phyloP scores from a whole-genome alignment of 2,888 invertebrate genomes.

The Chrysotoxum bicinctum region DNA sequence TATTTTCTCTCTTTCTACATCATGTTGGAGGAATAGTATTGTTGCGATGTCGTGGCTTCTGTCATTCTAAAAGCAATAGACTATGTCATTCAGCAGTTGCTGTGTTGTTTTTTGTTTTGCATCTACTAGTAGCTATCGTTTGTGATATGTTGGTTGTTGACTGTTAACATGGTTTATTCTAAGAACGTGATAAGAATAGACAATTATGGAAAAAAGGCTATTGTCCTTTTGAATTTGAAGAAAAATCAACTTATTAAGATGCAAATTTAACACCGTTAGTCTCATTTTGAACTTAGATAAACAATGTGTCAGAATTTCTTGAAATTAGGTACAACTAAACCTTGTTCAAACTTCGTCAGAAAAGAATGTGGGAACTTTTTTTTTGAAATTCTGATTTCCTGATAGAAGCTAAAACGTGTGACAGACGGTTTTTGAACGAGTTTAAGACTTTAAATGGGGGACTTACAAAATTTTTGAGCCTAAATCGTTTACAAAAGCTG shows the following conservation, averaged over 20 bases:
- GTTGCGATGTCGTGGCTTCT: slow-evolving; percentile 40
- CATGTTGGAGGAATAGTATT: slow-evolving; percentile 5
- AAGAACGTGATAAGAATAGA: slow-evolving; percentile 29
- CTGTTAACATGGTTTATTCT: slow-evolving; percentile 27
- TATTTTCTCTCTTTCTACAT: background rate
- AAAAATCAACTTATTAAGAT: background rate
- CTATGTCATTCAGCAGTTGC: slow-evolving; percentile 40
- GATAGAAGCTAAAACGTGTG: too few relatives aligned
- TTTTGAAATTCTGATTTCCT: too few relatives aligned
- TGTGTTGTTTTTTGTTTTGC: background rate
- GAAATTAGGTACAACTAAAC: background rate
- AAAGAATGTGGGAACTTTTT: too few relatives aligned
- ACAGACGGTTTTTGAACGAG: too few relatives aligned
- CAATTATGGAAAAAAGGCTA: slow-evolving; percentile 28
- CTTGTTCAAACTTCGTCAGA: too few relatives aligned
- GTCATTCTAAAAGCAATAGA: slow-evolving; percentile 48
- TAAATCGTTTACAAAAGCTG: too few relatives aligned
- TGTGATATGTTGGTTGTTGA: slow-evolving; percentile 16
- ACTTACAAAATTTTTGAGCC: too few relatives aligned
- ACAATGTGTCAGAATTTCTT: background rate
- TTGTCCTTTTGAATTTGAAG: slow-evolving; percentile 19
- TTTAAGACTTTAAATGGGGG: too few relatives aligned
- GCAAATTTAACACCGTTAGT: slow-evolving; percentile 22
- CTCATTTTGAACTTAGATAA: background rate
- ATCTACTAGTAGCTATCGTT: background rate